phyloP scores from a whole-genome alignment of 2,113 vertebrate species.

The Centropus unirufus region DNA sequence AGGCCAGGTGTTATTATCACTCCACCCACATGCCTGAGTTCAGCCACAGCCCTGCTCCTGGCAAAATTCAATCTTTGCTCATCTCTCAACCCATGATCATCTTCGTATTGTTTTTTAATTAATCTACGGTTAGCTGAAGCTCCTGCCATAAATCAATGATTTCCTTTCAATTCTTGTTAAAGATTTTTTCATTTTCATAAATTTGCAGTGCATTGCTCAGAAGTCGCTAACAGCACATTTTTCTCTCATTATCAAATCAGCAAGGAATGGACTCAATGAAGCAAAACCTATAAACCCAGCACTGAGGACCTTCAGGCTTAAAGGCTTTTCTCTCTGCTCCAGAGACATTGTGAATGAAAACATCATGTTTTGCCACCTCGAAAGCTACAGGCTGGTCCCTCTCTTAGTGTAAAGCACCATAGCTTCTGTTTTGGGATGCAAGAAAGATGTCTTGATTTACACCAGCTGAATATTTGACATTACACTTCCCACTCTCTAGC shows the following conservation, averaged over 20 bases:
- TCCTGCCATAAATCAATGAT: slow-evolving; percentile 49
- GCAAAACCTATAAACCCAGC: background rate
- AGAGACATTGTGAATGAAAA: background rate
- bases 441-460: background rate
- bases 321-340: background rate
- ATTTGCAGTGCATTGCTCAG: background rate
- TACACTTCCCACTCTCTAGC: background rate
- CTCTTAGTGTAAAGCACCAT: background rate
- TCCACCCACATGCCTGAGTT: background rate
- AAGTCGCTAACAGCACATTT: slow-evolving; percentile 23
- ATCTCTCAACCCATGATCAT: slow-evolving; percentile 24
- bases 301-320: background rate
- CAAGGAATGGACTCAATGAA: background rate
- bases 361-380: background rate
- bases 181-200: slow-evolving; percentile 65
- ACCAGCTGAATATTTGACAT: background rate
- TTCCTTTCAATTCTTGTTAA: slow-evolving; percentile 69
- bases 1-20: background rate
- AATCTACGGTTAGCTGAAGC: slow-evolving; percentile 48
- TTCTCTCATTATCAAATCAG: slow-evolving; percentile 46
- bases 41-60: slow-evolving; percentile 2
- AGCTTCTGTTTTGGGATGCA: background rate
- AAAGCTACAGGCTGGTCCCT: background rate
- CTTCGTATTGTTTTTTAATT: slow-evolving; percentile 58
- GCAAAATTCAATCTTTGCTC: slow-evolving; percentile 59